Percentiles rank a stretch among this genome's conserved stretches.
phyloP scores from a whole-genome alignment of 2,797 vertebrate species.

The Epinephelus coioides region DNA sequence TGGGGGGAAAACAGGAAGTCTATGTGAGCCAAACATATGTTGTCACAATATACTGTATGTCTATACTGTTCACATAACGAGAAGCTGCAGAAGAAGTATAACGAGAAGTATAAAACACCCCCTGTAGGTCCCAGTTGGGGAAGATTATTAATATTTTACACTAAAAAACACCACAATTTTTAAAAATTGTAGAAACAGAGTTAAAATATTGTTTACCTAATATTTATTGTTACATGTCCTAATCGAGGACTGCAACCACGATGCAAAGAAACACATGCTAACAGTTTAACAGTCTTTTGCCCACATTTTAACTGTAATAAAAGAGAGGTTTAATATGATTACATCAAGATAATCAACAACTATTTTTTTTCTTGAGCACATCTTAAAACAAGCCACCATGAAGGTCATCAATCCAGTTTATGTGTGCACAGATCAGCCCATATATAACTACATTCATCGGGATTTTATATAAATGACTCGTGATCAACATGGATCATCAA shows the following conservation, averaged over 20 bases:
- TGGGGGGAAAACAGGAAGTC: conserved; percentile 51
- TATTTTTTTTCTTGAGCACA: background rate
- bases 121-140: background rate
- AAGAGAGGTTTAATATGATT: background rate
- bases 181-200: background rate
- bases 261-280: background rate
- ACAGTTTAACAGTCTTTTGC: background rate
- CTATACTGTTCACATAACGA: conserved; percentile 21
- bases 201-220: background rate
- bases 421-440: background rate
- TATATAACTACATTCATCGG: background rate
- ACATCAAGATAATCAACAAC: background rate
- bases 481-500: background rate
- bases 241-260: background rate
- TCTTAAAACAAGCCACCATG: conserved; percentile 1
- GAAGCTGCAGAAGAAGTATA: background rate
- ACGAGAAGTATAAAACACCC: background rate
- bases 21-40: conserved; percentile 51
- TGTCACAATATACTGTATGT: conserved; percentile 30
- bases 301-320: background rate
- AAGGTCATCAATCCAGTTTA: background rate
- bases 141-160: background rate
- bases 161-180: background rate
- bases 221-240: background rate
- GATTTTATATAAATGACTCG: background rate